Base-by-base conservation (phyloP, 1,140 invertebrate genomes). In the Lerema accius region DNA sequence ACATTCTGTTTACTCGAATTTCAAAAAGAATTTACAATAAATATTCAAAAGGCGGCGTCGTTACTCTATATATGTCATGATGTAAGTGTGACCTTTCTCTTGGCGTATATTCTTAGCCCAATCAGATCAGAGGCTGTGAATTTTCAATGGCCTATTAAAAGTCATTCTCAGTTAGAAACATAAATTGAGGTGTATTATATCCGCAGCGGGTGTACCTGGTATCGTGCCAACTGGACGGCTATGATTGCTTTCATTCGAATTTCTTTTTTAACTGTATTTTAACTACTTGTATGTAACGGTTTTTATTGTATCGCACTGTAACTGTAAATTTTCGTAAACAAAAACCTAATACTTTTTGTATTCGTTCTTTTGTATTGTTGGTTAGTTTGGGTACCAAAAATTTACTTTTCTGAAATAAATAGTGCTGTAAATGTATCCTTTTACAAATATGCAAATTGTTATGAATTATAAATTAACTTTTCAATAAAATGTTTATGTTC, bases 211-310 rank as follows among this genome's bases (percentile, higher is more conserved):
- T 74, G 62, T 81, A 79, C 82, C 80, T 89, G 84, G 84, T 89
- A 73, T 69, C 65, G 74, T 77, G 86, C 83, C 86, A 87, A 80
- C 68, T 78, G 67, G 64, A 62, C 50, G 67, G 73, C 73, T 76
- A 84, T 71, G 74, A 71, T 77, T 80, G 78, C 77, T 81, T 80
- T 78, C 80, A 83, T 76, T 76, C 67, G 71, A 79, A 79, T 78
- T 69, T 71, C 67, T 72, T 63, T 55, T 56, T 43, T 51, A 40
- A 42, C 37, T 28, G 59, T 26, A 62, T 42, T 49, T 56, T 56
- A 43, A 56, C 53, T 56, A 56, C 40, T 43, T 56, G 53, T 56
- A 32, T 26, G 17, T 7, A 23, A 39, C 6, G 7, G 37, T 19
- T 53, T 53, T 40, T 35, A 35, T 53, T 51, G 14, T 37, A 49